Evolutionary conservation across 2,797 vertebrate genomes (phyloP).

Genomic region (Eleutherodactylus coqui): DNA sequence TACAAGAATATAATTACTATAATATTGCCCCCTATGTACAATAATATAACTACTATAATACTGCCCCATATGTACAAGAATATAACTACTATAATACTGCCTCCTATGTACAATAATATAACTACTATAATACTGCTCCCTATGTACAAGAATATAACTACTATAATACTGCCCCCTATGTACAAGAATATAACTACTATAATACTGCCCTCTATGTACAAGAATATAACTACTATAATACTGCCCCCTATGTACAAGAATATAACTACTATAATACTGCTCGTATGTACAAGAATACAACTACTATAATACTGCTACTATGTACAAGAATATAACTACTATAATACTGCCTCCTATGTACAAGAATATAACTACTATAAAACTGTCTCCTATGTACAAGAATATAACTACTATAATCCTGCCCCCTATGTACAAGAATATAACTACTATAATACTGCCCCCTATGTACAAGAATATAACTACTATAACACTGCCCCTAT

Average conservation of each 20-base stretch:
- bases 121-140: neutral
- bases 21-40: neutral
- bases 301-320: no score
- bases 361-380: slow-evolving; percentile 4
- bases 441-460: neutral
- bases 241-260: no score
- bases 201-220: neutral
- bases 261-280: no score
- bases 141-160: no score
- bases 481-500: no score
- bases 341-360: neutral
- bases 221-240: no score
- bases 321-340: neutral
- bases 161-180: no score
- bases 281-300: no score
- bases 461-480: no score
- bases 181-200: slow-evolving; percentile 3
- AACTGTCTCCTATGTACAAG: neutral
- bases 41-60: neutral
- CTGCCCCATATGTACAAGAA: neutral
- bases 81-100: neutral
- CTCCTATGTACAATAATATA: neutral
- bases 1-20: neutral
- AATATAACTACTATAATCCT: neutral
- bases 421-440: neutral